Conservation (phyloP, 2,797 vertebrate species). For the Oreortyx pictus region DNA sequence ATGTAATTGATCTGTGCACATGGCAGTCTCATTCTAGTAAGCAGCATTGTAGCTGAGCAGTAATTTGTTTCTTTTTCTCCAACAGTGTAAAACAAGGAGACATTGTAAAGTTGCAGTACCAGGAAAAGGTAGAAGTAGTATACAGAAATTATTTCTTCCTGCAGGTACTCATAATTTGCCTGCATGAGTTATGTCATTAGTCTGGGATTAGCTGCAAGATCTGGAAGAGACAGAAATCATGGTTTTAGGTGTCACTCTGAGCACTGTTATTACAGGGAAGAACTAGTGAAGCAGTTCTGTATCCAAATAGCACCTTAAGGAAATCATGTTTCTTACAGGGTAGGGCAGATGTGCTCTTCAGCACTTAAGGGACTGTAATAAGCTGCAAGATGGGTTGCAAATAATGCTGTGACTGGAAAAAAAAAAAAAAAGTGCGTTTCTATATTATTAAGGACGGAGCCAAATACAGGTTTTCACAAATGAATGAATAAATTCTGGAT, state of each 20-base stretch:
- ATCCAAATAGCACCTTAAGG: constrained; percentile 42
- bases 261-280: not conserved
- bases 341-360: constrained; percentile 5
- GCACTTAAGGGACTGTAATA: constrained; percentile 22
- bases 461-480: constrained; percentile 26
- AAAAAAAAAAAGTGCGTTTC: not conserved
- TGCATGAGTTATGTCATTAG: not conserved
- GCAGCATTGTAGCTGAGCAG: rapidly evolving
- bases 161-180: constrained; percentile 22
- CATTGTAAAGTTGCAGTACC: not conserved
- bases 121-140: not conserved
- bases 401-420: constrained; percentile 5
- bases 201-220: constrained; percentile 4
- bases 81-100: not conserved
- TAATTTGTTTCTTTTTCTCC: not conserved
- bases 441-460: constrained; percentile 20
- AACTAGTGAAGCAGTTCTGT: not conserved
- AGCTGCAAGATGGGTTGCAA: constrained; percentile 11
- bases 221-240: not conserved
- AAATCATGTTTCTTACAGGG: constrained; percentile 43
- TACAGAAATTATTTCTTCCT: not conserved
- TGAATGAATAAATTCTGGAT: constrained; percentile 53
- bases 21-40: not conserved
- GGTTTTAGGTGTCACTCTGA: not conserved
- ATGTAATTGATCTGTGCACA: not conserved